phyloP scores from a whole-genome alignment of 2,888 invertebrate species.

The Pseudoips prasinana region DNA sequence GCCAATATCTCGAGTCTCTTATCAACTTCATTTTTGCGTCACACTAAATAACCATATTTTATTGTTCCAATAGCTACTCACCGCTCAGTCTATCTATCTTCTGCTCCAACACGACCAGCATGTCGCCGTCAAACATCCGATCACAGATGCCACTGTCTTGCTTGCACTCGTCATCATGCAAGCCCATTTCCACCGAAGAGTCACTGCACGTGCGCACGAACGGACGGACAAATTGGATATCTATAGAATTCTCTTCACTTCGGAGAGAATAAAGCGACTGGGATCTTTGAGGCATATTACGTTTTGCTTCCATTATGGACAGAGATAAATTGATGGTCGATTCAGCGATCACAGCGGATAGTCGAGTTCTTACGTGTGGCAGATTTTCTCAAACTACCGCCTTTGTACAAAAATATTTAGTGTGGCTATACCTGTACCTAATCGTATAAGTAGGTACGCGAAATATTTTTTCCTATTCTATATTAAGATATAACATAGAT shows the following conservation, averaged over 20 bases:
- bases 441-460: too few relatives aligned
- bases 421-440: too few relatives aligned
- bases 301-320: constrained; percentile 18
- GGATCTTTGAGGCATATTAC: constrained; percentile 1
- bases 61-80: too few relatives aligned
- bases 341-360: too few relatives aligned
- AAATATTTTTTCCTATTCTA: too few relatives aligned
- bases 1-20: too few relatives aligned
- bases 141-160: constrained; percentile 41
- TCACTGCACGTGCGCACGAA: constrained; percentile 33
- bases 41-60: too few relatives aligned
- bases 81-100: constrained; percentile 59
- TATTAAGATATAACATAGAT: too few relatives aligned
- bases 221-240: constrained; percentile 2
- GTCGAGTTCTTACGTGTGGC: too few relatives aligned
- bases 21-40: too few relatives aligned
- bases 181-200: constrained; percentile 36
- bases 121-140: constrained; percentile 31
- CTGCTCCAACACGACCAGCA: constrained; percentile 44
- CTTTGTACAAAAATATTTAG: too few relatives aligned
- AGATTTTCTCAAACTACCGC: background rate
- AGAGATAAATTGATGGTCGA: too few relatives aligned
- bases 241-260: constrained; percentile 11
- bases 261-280: constrained; percentile 20
- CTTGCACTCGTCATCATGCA: constrained; percentile 34